Conservation (phyloP, 2,888 invertebrate species). For the Odontocerum albicorne region DNA sequence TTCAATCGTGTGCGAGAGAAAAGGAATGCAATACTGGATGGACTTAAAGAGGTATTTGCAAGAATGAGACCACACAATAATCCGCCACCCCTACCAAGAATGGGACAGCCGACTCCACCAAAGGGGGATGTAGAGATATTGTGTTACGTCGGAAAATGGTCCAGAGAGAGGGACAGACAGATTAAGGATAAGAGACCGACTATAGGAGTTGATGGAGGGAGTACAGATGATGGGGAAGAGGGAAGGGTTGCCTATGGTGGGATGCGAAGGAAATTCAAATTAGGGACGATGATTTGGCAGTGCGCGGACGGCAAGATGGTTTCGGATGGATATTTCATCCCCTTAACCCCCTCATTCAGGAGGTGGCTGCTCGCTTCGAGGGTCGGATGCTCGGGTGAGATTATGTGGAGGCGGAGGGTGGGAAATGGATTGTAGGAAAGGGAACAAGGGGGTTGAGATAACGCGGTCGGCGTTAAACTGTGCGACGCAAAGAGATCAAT, state of each 20-base stretch:
- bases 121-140: too few species aligned
- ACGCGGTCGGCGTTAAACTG: constrained; percentile 18
- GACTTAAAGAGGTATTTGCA: constrained; percentile 7
- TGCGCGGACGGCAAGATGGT: constrained; percentile 15
- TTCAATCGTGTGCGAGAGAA: neutral
- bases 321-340: neutral
- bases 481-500: constrained; percentile 10
- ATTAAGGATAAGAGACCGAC: too few species aligned
- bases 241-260: constrained; percentile 5
- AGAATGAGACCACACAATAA: constrained; percentile 1
- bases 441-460: neutral
- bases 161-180: constrained; percentile 7
- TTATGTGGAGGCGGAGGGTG: neutral
- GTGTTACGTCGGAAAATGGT: constrained; percentile 16
- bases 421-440: neutral
- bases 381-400: too few species aligned
- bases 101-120: neutral
- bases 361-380: too few species aligned
- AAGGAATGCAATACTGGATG: neutral
- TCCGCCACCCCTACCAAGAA: neutral
- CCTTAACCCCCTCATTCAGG: constrained; percentile 7
- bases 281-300: constrained; percentile 18
- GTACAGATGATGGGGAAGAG: constrained; percentile 2
- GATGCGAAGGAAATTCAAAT: constrained; percentile 25
- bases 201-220: neutral